Base-by-base conservation (phyloP, 1,140 invertebrate genomes). In the Diabrotica undecimpunctata region DNA sequence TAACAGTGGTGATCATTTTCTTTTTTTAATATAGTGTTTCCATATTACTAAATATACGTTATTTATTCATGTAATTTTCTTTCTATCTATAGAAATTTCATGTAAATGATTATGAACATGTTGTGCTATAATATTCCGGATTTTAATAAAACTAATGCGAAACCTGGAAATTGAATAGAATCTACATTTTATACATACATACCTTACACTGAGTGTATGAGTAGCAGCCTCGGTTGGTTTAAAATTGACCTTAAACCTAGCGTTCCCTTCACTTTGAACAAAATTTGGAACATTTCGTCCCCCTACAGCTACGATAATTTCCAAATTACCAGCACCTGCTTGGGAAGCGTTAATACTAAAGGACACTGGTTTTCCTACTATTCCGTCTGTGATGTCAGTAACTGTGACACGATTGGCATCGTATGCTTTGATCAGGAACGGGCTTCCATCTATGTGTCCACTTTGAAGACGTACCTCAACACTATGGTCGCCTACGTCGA, bases 251-350 rank as follows among this genome's bases (percentile, higher is more conserved):
- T 88, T 88, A 72, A 99, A 98, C 73, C 92, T 89, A 0, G 96
- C 96, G 81, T 98, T 97, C 35, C 95, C 95, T 84, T 98, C 96
- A 52, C 94, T 95, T 76, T 98, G 94, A 1, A 99, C 96, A 79
- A 97, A 98, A 82, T 98, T 98, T 6, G 97, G 97, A 6, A 99
- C 96, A 82, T 98, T 99, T 74, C 94, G 88, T 5, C 95, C 95
- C 75, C 93, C 94, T n/a, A 97, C 95, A 0, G 95, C 95, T 0
- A 99, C 96, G 62, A 98, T 97, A 53, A 99, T 98, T 82, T 99
- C 96, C 69, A 98, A 81, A 81, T 98, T 97, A 46, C 96, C 96
- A 66, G 95, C 95, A 67, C 96, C 86, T 8, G 86, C 86, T 75
- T 87, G 83, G 0, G 83, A 85, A 53, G 82, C 89, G 84, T 93